A percentile compares a stretch with the other conserved stretches of the same genome.
Conservation (phyloP, 2,797 vertebrate species). For the Anableps anableps region DNA sequence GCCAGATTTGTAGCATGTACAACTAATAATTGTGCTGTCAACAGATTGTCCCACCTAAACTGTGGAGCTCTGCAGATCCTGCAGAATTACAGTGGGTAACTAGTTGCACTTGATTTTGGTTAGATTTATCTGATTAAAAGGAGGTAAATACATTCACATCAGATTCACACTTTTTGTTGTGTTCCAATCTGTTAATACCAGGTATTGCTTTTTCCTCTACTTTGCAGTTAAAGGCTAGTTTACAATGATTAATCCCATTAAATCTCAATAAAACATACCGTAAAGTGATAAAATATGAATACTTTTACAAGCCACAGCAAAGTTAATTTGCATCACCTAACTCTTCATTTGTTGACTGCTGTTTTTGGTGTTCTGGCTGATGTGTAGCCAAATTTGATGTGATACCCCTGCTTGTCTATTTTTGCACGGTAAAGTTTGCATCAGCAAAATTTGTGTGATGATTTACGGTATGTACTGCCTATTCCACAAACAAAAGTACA, state of each 20-base stretch:
- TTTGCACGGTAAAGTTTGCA: conserved; percentile 46
- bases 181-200: background rate
- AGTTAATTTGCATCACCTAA: conserved; percentile 3
- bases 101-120: background rate
- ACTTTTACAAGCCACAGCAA: background rate
- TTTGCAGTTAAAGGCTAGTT: background rate
- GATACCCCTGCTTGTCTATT: conserved; percentile 45
- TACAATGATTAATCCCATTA: background rate
- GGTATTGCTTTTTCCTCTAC: background rate
- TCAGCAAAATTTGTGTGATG: conserved; percentile 45
- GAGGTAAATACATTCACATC: background rate
- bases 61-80: background rate
- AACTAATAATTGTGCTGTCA: background rate
- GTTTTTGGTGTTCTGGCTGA: conserved; percentile 43
- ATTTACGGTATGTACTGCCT: conserved; percentile 25
- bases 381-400: conserved; percentile 25
- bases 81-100: too few relatives aligned
- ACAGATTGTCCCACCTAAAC: background rate
- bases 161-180: background rate
- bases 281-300: background rate
- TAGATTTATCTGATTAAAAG: background rate
- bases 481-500: conserved; percentile 18
- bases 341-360: conserved; percentile 36
- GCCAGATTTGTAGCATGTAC: background rate
- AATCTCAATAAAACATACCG: background rate